Conservation (phyloP, 2,888 invertebrate genomes). For the Petrophora chlorosata region DNA sequence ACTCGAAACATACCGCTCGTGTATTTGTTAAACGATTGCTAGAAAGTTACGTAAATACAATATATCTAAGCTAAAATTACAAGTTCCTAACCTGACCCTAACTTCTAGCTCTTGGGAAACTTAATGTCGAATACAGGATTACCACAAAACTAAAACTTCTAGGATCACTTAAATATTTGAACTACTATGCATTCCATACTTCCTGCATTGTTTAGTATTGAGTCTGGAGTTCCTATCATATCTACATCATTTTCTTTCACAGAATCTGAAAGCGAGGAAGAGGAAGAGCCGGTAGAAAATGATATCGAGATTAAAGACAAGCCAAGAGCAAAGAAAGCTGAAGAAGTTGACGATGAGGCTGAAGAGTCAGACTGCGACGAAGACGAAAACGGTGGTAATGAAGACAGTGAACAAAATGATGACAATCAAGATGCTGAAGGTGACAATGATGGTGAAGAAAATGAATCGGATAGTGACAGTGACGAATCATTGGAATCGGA, state of each 20-base stretch:
- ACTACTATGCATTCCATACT: too few relatives aligned
- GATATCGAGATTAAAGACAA: slow-evolving; percentile 66
- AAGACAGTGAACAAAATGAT: slow-evolving; percentile 47
- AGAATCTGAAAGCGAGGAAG: slow-evolving; percentile 62
- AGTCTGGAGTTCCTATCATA: too few relatives aligned
- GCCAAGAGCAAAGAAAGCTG: slow-evolving; percentile 66
- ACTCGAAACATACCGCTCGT: too few relatives aligned
- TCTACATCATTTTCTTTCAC: not conserved
- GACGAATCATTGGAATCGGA: slow-evolving; percentile 62
- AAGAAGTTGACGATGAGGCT: slow-evolving; percentile 77
- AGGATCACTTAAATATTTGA: too few relatives aligned
- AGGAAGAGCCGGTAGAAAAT: slow-evolving; percentile 66
- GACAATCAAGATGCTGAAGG: slow-evolving; percentile 53
- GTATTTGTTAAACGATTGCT: too few relatives aligned
- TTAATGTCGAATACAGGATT: too few relatives aligned
- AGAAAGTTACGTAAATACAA: too few relatives aligned
- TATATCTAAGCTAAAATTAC: too few relatives aligned
- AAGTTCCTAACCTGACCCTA: too few relatives aligned
- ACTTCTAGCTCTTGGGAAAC: too few relatives aligned
- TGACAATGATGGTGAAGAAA: slow-evolving; percentile 37
- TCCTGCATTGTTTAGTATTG: not conserved
- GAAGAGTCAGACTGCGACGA: slow-evolving; percentile 75
- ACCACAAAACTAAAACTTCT: too few relatives aligned
- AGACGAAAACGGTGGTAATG: slow-evolving; percentile 38
- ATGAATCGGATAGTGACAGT: slow-evolving; percentile 48